Percentiles rank a stretch among this genome's conserved stretches.
Conservation (phyloP, 2,797 vertebrate species). For the Holocentrus rufus region DNA sequence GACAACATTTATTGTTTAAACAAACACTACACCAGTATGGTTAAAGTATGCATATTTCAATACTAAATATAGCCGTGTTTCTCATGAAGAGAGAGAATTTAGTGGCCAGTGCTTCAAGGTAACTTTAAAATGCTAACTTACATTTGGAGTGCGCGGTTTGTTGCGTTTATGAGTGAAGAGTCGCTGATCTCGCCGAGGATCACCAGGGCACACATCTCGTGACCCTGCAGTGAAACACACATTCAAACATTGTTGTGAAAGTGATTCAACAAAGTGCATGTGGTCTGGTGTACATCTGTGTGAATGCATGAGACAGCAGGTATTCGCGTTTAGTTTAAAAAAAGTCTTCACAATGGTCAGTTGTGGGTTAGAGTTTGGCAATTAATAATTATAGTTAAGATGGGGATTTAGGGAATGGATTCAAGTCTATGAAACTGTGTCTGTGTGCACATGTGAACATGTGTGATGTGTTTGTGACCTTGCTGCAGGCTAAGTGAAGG, state of each 20-base stretch:
- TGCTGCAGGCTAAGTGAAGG: slow-evolving; percentile 98
- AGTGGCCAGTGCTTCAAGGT: not conserved
- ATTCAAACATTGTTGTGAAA: slow-evolving; percentile 20
- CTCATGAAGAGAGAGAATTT: too few species aligned
- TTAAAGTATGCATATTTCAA: too few species aligned
- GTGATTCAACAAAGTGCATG: not conserved
- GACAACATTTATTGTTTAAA: too few species aligned
- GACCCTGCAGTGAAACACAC: slow-evolving; percentile 83
- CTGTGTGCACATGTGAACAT: not conserved
- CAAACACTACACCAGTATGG: too few species aligned
- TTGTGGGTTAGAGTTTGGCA: not conserved
- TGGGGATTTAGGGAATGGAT: too few species aligned
- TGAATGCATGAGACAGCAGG: not conserved
- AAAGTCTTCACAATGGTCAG: not conserved
- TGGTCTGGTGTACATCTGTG: not conserved
- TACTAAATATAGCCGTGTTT: too few species aligned
- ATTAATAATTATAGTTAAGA: too few species aligned
- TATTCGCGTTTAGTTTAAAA: too few species aligned
- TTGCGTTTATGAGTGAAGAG: slow-evolving; percentile 94
- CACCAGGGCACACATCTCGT: slow-evolving; percentile 98
- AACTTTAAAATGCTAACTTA: slow-evolving; percentile 78
- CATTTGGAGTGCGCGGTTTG: slow-evolving; percentile 95
- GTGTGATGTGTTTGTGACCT: slow-evolving; percentile 79
- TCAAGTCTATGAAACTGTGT: too few species aligned
- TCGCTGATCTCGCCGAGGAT: slow-evolving; percentile 94